Percentiles rank a stretch among this genome's conserved stretches.
Evolutionary conservation across 53 echinoderm and acorn worm genomes (phyloP).

Genomic region (Arbacia lixula): DNA sequence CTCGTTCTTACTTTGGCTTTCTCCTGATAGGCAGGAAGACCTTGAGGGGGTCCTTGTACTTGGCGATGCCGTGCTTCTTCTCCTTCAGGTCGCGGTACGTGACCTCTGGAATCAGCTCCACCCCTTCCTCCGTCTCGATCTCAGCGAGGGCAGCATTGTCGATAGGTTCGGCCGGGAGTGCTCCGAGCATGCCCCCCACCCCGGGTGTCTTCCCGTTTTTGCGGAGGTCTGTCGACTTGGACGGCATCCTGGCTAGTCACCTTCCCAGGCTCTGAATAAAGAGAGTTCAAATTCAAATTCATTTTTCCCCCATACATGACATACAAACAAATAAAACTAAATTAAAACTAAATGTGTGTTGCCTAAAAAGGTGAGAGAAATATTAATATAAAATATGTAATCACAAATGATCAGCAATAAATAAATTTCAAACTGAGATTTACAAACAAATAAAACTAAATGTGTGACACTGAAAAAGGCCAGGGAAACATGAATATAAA

Average conservation of each 20-base stretch:
- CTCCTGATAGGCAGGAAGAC: conserved; percentile 69
- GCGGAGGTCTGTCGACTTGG: background rate
- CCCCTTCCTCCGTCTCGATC: conserved; percentile 47
- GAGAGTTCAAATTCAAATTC: no score
- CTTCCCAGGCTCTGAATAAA: no score
- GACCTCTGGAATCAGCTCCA: conserved; percentile 43
- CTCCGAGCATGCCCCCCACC: conserved; percentile 11
- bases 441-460: no score
- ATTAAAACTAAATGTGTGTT: no score
- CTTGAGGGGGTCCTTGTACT: conserved; percentile 65
- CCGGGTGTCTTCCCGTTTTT: conserved; percentile 31
- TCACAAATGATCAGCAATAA: no score
- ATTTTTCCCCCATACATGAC: no score
- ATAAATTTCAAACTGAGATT: no score
- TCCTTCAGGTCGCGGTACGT: conserved; percentile 30
- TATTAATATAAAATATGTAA: no score
- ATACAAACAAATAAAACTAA: no score
- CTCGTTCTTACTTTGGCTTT: conserved; percentile 75
- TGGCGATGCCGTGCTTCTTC: conserved; percentile 33
- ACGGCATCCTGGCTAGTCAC: conserved; percentile 45
- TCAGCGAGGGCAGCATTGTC: conserved; percentile 54
- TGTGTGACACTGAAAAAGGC: no score
- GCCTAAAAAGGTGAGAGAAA: no score
- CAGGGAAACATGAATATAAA: no score
- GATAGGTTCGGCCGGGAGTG: conserved; percentile 33